phyloP scores from a whole-genome alignment of 2,888 invertebrate genomes.

The Lepidochrysops patricia region DNA sequence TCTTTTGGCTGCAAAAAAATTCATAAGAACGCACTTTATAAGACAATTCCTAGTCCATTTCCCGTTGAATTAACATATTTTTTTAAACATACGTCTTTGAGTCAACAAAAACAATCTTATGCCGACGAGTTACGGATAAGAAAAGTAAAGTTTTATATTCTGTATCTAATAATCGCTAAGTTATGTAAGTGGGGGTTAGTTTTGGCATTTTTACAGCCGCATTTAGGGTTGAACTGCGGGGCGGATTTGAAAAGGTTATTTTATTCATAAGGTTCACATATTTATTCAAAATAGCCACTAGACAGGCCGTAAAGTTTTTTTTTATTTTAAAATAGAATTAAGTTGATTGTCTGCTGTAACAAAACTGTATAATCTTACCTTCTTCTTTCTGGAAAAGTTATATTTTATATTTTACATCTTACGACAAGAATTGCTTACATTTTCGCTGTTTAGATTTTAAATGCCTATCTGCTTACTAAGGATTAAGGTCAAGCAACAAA shows the following conservation, averaged over 20 bases:
- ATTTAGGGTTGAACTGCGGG: conserved; percentile 40
- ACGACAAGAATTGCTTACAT: too few species aligned
- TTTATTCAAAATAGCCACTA: conserved; percentile 14
- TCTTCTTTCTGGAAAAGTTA: too few species aligned
- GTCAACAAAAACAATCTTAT: conserved; percentile 17
- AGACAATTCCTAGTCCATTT: conserved; percentile 66
- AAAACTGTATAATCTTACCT: too few species aligned
- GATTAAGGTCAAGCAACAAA: too few species aligned
- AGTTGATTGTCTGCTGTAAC: neutral
- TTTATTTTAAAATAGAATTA: neutral
- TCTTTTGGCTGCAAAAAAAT: conserved; percentile 13
- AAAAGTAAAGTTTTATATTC: conserved; percentile 26
- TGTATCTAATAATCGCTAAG: conserved; percentile 49
- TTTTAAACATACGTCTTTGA: conserved; percentile 43
- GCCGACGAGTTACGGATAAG: neutral
- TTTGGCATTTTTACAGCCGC: conserved; percentile 54
- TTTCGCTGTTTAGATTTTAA: too few species aligned
- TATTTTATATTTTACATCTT: too few species aligned
- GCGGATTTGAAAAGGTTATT: conserved; percentile 34
- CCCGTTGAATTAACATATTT: conserved; percentile 51
- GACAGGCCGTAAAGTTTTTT: neutral
- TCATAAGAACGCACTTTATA: conserved; percentile 33
- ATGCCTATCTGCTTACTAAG: too few species aligned
- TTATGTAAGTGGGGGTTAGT: conserved; percentile 44
- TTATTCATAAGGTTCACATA: conserved; percentile 15